Conservation (phyloP, 2,888 invertebrate genomes). For the Copidosoma aretas region DNA sequence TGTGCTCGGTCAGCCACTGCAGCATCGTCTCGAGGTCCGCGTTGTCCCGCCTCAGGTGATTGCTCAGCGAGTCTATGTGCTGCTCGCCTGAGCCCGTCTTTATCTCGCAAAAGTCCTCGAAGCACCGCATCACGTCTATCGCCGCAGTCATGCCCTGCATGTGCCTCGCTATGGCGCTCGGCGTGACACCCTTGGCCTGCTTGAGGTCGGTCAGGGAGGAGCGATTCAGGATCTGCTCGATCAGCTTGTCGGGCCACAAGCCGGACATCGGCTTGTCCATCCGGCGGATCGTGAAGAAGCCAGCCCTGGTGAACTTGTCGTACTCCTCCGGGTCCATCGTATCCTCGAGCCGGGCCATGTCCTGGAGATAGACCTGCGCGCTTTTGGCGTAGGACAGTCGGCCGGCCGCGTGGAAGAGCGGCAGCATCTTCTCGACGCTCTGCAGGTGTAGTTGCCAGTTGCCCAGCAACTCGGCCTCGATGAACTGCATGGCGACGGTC, state of each 20-base stretch:
- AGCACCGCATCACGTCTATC: conserved; percentile 33
- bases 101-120: conserved; percentile 35
- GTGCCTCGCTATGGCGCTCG: conserved; percentile 18
- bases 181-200: conserved; percentile 9
- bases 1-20: not conserved
- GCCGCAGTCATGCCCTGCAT: conserved; percentile 36
- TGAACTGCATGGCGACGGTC: conserved; percentile 39
- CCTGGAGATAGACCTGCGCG: conserved; percentile 49
- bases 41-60: not conserved
- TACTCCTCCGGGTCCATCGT: conserved; percentile 20
- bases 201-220: not conserved
- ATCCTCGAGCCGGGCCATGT: conserved; percentile 42
- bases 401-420: conserved; percentile 49
- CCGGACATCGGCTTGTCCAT: not conserved
- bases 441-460: conserved; percentile 46
- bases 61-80: not conserved
- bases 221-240: conserved; percentile 6
- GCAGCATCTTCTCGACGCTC: conserved; percentile 44
- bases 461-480: conserved; percentile 45
- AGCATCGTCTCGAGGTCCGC: not conserved
- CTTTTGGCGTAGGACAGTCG: conserved; percentile 50
- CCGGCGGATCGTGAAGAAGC: not conserved
- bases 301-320: not conserved
- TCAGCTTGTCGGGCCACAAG: not conserved
- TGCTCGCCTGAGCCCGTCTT: conserved; percentile 3